A percentile compares a stretch with the other conserved stretches of the same genome.
These are phyloP conservation scores for Drosophila nikananu DNA, from an alignment of 1,140 invertebrate species.

Conservation along the genomic window DNA sequence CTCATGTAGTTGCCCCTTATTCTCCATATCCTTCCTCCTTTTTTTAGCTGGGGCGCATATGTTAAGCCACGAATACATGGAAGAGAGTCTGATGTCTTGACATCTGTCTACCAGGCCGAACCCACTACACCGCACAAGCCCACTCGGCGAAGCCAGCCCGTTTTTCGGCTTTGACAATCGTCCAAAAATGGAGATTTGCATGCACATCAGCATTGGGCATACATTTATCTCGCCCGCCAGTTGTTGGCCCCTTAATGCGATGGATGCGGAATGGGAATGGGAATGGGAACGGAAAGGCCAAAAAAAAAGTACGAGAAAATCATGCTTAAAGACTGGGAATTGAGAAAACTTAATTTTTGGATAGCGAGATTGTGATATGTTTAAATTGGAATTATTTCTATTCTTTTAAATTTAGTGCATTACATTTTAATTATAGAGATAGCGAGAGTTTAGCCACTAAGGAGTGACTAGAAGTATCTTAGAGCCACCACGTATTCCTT, in stretches of 20 bases:
- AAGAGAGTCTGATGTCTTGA: constrained; percentile 75
- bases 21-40: constrained; percentile 13
- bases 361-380: neutral
- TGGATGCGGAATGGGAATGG: neutral
- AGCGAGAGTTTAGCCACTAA: neutral
- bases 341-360: constrained; percentile 1
- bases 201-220: constrained; percentile 77
- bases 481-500: no score
- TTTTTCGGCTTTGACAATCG: constrained; percentile 58
- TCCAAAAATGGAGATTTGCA: constrained; percentile 81
- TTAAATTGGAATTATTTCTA: neutral
- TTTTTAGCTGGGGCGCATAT: constrained; percentile 58
- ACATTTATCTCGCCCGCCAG: constrained; percentile 77
- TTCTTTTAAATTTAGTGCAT: no score
- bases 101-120: constrained; percentile 65
- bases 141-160: neutral
- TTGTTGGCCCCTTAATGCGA: constrained; percentile 60
- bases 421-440: neutral
- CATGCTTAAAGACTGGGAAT: neutral
- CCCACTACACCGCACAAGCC: neutral
- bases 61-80: constrained; percentile 45
- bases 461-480: no score
- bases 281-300: neutral
- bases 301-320: neutral
- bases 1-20: constrained; percentile 50